phyloP scores from a whole-genome alignment of 2,797 vertebrate species.

The Periparus ater region DNA sequence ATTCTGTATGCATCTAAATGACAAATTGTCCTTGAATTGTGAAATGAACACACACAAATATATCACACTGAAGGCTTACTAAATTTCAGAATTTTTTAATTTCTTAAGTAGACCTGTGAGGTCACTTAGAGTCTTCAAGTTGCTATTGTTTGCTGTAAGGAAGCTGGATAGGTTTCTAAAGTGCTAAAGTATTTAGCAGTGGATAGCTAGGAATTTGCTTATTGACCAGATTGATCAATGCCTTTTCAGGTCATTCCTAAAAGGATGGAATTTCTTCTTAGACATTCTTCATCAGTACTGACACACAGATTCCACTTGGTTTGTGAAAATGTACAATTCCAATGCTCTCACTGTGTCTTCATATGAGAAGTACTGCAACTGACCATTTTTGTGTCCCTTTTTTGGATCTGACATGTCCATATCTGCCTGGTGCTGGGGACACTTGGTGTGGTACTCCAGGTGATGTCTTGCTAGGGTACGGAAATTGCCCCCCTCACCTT shows the following conservation, averaged over 20 bases:
- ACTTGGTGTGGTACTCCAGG: not conserved
- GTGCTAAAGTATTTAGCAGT: not conserved
- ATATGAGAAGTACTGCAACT: not conserved
- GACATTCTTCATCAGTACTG: not conserved
- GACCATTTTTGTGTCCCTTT: not conserved
- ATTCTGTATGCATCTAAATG: not conserved
- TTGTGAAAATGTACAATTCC: not conserved
- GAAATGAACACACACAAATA: not conserved
- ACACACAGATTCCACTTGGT: not conserved
- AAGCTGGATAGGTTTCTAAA: not conserved
- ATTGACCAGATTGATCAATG: not conserved
- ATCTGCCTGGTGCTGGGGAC: not conserved
- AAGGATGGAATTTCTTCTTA: not conserved
- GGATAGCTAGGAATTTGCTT: not conserved
- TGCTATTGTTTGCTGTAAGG: not conserved
- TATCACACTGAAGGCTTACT: not conserved
- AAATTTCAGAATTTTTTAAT: not conserved
- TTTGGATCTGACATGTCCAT: not conserved
- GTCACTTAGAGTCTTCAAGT: not conserved
- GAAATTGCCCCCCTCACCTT: fast-evolving
- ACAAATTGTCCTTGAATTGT: not conserved
- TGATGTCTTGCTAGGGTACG: not conserved
- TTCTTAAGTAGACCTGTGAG: not conserved
- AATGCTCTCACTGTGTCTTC: fast-evolving
- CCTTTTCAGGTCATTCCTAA: not conserved